Base-by-base conservation (phyloP, 2,797 vertebrate species). In the Austrolebias charrua region DNA sequence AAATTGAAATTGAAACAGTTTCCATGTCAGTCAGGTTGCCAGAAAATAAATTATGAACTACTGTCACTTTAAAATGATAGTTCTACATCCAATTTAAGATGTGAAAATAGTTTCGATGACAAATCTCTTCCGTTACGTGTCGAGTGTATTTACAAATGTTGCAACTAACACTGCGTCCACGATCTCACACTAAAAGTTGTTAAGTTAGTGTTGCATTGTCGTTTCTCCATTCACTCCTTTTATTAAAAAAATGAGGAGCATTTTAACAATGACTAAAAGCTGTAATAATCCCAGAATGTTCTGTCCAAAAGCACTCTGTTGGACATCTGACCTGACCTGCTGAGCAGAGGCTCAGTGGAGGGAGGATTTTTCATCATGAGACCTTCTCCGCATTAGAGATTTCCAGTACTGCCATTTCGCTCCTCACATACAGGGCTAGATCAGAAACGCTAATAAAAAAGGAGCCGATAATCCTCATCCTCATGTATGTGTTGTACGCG, bases 391-490 rank as follows among this genome's bases (percentile, higher is more conserved):
- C 69, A 76, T 58, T 51, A 59, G 52, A 78, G 66, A 77, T 66
- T 75, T 79, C 70, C 72, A 29, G 69, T 66, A 76, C 71, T 76
- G 86, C 83, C 76, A 55, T 74, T 62, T 70, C 61, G 50, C 70
- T 65, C 69, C 67, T 43, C 58, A 72, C 50, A 69, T 80, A 63
- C 43, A 70, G 60, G 74, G 67, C 67, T 73, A 0, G 63, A 71
- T 73, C 63, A 73, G 66, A 84, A 78, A 76, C 83, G 78, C 74
- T 55, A 74, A 75, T 63, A 69, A 76, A 87, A 86, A 69, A 64
- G 73, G 69, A n/a, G 73, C 66, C 86, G 88, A 90, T 90, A 90
- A 90, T 80, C 74, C 63, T 68, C 61, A 76, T 71, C 55, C 66
- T 73, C 60, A 67, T 50, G 40, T 47, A 70, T 35, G 33, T 35